phyloP scores from a whole-genome alignment of 2,888 invertebrate genomes.

The Anarsia innoxiella region DNA sequence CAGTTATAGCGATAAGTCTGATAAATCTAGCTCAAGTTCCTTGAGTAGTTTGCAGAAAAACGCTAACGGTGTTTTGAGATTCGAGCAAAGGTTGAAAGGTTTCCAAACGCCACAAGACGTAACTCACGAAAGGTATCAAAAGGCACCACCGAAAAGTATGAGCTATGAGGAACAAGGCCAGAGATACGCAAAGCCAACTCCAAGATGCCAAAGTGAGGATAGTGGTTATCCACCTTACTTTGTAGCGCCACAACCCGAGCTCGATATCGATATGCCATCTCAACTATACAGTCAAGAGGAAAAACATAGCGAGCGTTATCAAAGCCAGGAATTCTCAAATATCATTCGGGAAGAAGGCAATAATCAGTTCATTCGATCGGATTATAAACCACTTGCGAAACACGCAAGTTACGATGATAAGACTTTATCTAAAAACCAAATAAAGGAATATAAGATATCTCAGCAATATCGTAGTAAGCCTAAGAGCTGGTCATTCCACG shows the following conservation, averaged over 20 bases:
- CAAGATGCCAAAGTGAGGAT: slow-evolving; percentile 78
- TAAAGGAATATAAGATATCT: slow-evolving; percentile 77
- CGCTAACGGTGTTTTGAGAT: slow-evolving; percentile 52
- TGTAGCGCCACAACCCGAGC: slow-evolving; percentile 64
- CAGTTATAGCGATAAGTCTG: slow-evolving; percentile 68
- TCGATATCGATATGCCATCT: slow-evolving; percentile 74
- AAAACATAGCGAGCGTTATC: slow-evolving; percentile 78
- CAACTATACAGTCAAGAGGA: slow-evolving; percentile 77
- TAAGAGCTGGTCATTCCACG: slow-evolving; percentile 79
- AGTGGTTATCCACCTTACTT: slow-evolving; percentile 60
- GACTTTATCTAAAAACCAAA: slow-evolving; percentile 77
- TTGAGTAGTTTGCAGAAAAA: slow-evolving; percentile 67
- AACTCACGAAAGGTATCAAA: slow-evolving; percentile 51
- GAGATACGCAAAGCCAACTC: slow-evolving; percentile 65
- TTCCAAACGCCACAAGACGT: slow-evolving; percentile 40
- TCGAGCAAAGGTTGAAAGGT: slow-evolving; percentile 53
- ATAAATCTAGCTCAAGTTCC: slow-evolving; percentile 71
- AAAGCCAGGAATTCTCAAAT: slow-evolving; percentile 78
- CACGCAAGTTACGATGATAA: slow-evolving; percentile 80
- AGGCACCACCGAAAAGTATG: slow-evolving; percentile 63
- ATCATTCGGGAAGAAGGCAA: slow-evolving; percentile 54
- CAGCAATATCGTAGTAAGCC: slow-evolving; percentile 73
- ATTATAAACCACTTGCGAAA: slow-evolving; percentile 76
- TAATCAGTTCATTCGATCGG: slow-evolving; percentile 64
- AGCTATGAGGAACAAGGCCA: slow-evolving; percentile 65